Evolutionary conservation across 2,797 vertebrate species (phyloP).

Genomic region (Pangasius macronema): DNA sequence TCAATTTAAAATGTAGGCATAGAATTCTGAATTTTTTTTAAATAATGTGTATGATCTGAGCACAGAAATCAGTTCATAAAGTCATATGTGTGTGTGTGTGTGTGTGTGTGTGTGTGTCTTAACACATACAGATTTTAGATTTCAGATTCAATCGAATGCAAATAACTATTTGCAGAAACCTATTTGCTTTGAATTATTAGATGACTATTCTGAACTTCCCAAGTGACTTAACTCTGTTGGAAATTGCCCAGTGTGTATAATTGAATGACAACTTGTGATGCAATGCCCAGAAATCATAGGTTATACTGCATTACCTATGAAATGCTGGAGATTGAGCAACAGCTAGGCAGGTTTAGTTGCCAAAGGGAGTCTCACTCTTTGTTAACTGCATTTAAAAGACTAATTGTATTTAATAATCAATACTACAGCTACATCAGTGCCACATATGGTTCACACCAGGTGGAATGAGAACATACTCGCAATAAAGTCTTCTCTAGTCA

Average conservation of each 20-base stretch:
- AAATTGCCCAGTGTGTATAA: slow-evolving; percentile 23
- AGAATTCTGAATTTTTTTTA: not conserved
- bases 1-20: not conserved
- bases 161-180: not conserved
- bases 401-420: slow-evolving; percentile 6
- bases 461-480: not conserved
- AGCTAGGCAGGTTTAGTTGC: not conserved
- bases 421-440: not conserved
- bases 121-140: not conserved
- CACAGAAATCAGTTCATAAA: not conserved
- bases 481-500: not conserved
- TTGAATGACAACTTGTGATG: not conserved
- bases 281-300: not conserved
- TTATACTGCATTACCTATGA: not conserved
- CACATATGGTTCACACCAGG: not conserved
- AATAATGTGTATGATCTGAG: not conserved
- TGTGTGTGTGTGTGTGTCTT: not conserved
- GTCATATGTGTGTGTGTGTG: not conserved
- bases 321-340: not conserved
- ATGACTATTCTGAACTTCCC: not conserved
- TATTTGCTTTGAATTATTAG: not conserved
- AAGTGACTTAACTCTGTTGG: not conserved
- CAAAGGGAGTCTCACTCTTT: not conserved
- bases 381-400: not conserved
- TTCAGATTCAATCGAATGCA: not conserved